These are phyloP conservation scores for Lasioglossum villosulum DNA, from an alignment of 2,888 invertebrate genomes.

Conservation along the genomic window DNA sequence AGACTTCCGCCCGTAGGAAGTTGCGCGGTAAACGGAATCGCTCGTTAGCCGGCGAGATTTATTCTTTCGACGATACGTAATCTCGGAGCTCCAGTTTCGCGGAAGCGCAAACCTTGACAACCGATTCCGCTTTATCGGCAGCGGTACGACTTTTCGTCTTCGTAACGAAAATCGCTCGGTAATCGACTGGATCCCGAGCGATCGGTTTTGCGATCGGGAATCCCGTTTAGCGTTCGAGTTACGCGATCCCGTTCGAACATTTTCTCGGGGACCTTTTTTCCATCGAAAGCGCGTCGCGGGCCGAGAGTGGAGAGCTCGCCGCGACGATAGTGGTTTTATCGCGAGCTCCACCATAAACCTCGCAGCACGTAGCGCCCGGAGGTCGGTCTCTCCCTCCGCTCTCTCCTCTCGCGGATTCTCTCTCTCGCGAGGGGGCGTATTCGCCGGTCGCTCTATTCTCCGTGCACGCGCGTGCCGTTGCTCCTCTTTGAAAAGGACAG, in stretches of 20 bases:
- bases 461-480: conserved; percentile 56
- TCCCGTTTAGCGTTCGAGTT: background rate
- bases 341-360: conserved; percentile 59
- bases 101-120: background rate
- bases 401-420: conserved; percentile 28
- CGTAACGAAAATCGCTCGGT: background rate
- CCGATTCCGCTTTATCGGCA: background rate
- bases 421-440: conserved; percentile 57
- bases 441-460: conserved; percentile 30
- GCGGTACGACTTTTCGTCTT: background rate
- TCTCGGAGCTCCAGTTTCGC: background rate
- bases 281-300: conserved; percentile 29
- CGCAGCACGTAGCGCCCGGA: conserved; percentile 33
- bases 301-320: background rate
- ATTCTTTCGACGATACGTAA: background rate
- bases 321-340: conserved; percentile 67
- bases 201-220: background rate
- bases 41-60: conserved; percentile 4
- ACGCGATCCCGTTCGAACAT: background rate
- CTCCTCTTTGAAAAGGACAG: background rate
- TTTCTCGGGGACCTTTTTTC: conserved; percentile 15
- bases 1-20: conserved; percentile 6
- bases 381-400: background rate
- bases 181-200: background rate
- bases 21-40: conserved; percentile 4